Percentiles rank a stretch among this genome's conserved stretches.
These are phyloP conservation scores for Steatocranus sp. DNA, from an alignment of 2,797 vertebrate genomes.

Conservation along the genomic window DNA sequence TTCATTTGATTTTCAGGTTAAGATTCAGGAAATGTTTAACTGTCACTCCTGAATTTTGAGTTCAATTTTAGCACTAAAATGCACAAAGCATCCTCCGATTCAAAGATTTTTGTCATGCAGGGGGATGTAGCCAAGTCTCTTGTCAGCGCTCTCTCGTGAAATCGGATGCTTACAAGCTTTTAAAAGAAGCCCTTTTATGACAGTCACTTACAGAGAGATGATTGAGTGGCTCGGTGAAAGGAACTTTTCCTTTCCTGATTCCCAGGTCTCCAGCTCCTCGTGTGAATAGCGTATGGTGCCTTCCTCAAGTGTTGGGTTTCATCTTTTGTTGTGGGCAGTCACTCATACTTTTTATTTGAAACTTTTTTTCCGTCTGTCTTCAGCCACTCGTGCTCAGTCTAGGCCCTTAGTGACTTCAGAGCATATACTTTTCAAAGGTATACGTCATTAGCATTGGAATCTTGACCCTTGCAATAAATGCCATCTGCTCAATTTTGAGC, in stretches of 20 bases:
- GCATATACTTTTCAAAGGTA: slow-evolving; percentile 63
- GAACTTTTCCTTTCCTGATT: slow-evolving; percentile 55
- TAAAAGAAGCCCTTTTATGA: slow-evolving; percentile 63
- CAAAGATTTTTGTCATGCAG: neutral
- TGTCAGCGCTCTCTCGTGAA: slow-evolving; percentile 52
- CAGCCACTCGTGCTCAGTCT: slow-evolving; percentile 29
- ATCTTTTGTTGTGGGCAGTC: slow-evolving; percentile 69
- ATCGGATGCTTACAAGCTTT: slow-evolving; percentile 64
- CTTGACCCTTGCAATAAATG: slow-evolving; percentile 45
- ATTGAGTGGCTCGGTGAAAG: slow-evolving; percentile 57
- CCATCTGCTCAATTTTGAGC: slow-evolving; percentile 33
- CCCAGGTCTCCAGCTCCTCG: slow-evolving; percentile 46
- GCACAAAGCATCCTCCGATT: neutral
- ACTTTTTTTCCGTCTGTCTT: slow-evolving; percentile 33
- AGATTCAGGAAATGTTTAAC: neutral
- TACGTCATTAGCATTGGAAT: slow-evolving; percentile 58
- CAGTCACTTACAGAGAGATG: slow-evolving; percentile 60
- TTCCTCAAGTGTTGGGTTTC: slow-evolving; percentile 62
- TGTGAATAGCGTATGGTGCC: slow-evolving; percentile 68
- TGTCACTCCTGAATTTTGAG: neutral
- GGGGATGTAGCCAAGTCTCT: slow-evolving; percentile 14
- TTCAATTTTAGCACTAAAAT: neutral
- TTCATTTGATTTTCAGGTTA: neutral
- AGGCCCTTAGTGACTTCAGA: slow-evolving; percentile 53
- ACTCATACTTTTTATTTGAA: slow-evolving; percentile 70